Evolutionary conservation across 2,113 vertebrate genomes (phyloP).

Genomic region (Tyrannus savana): DNA sequence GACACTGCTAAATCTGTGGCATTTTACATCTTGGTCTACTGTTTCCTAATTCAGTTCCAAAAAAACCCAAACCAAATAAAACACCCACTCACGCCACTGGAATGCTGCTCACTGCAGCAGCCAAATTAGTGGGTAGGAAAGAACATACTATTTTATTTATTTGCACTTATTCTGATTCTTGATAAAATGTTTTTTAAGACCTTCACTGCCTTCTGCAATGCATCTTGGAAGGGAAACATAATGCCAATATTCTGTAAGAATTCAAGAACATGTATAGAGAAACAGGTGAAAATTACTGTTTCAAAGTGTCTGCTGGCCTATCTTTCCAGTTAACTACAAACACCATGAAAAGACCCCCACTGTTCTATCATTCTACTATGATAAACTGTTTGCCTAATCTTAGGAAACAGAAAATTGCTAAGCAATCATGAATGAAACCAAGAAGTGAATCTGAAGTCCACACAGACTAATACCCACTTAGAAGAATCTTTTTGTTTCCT

Average conservation of each 20-base stretch:
- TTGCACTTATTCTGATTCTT: not conserved
- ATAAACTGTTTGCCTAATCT: not conserved
- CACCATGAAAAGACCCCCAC: accelerated
- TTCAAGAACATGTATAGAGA: not conserved
- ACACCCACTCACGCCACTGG: not conserved
- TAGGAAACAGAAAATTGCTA: not conserved
- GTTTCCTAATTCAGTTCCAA: not conserved
- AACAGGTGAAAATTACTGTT: not conserved
- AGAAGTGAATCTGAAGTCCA: not conserved
- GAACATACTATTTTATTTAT: not conserved
- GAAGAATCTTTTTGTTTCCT: not conserved
- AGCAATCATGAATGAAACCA: not conserved
- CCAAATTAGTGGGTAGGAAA: not conserved
- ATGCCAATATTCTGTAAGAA: not conserved
- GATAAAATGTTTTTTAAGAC: not conserved
- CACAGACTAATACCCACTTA: not conserved
- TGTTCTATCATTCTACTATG: not conserved
- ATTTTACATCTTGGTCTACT: not conserved
- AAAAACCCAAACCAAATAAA: not conserved
- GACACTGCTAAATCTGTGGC: not conserved
- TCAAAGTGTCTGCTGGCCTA: not conserved
- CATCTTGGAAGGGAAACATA: not conserved
- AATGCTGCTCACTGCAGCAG: not conserved
- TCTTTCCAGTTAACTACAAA: not conserved
- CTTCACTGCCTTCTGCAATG: not conserved